Evolutionary conservation across 2,113 vertebrate species (phyloP).

Genomic region (Pica pica): DNA sequence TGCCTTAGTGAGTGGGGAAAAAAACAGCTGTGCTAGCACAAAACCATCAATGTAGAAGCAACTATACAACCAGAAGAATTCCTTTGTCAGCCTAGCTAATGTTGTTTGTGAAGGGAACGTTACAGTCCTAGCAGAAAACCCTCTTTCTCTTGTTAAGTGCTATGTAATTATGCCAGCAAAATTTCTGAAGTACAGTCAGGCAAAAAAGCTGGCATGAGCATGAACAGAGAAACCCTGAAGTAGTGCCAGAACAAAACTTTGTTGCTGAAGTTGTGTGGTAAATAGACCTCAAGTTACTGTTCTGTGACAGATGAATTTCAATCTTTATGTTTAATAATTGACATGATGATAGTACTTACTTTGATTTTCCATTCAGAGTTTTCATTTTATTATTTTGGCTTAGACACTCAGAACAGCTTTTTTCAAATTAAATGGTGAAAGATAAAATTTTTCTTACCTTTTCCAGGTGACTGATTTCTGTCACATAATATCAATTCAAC

Average conservation of each 20-base stretch:
- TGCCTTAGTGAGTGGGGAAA: not conserved
- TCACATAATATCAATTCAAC: not conserved
- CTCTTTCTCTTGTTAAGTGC: not conserved
- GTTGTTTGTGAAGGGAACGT: conserved; percentile 2
- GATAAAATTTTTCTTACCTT: not conserved
- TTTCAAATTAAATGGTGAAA: not conserved
- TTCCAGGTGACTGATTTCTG: not conserved
- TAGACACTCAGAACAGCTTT: not conserved
- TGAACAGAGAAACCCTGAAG: not conserved
- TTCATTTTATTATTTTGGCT: not conserved
- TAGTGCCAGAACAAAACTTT: not conserved
- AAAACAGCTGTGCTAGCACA: conserved; percentile 27
- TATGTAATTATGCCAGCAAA: conserved; percentile 10
- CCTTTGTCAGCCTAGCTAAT: conserved; percentile 7
- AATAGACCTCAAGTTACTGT: not conserved
- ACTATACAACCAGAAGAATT: conserved; percentile 15
- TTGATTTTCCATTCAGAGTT: not conserved
- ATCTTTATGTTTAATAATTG: not conserved
- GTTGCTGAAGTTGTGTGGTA: not conserved
- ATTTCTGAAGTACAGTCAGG: conserved; percentile 35
- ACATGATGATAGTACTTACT: not conserved
- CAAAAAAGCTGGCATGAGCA: not conserved
- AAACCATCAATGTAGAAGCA: not conserved
- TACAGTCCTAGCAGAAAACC: not conserved
- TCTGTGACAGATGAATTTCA: not conserved